A percentile compares a stretch with the other conserved stretches of the same genome.
These are phyloP conservation scores for Cephalopachus bancanus DNA, from an alignment of 2,797 vertebrate species.

Conservation along the genomic window DNA sequence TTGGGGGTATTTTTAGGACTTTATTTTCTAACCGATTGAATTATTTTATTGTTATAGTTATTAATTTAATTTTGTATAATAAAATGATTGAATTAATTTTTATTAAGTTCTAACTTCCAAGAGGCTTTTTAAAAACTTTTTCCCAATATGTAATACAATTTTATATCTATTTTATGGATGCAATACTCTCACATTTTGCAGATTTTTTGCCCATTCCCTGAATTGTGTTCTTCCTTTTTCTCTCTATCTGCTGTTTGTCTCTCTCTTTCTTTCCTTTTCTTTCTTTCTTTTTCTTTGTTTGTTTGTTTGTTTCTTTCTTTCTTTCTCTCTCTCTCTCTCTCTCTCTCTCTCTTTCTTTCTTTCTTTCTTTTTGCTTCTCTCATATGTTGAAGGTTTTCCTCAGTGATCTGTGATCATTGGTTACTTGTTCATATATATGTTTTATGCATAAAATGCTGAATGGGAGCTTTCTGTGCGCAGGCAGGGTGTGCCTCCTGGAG, in stretches of 20 bases:
- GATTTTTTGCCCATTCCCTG: background rate
- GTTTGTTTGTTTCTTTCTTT: background rate
- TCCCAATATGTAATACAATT: background rate
- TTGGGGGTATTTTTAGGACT: background rate
- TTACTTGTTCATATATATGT: background rate
- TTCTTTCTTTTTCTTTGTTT: background rate
- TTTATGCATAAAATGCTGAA: background rate
- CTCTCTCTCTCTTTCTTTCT: background rate
- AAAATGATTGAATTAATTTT: background rate
- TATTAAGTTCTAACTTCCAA: background rate
- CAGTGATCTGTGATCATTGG: background rate
- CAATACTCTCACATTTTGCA: background rate
- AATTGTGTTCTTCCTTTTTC: background rate
- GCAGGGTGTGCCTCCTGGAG: background rate
- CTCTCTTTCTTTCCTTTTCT: background rate
- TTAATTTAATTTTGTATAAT: background rate
- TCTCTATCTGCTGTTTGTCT: background rate
- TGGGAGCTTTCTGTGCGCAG: background rate
- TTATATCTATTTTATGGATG: background rate
- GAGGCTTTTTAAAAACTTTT: background rate
- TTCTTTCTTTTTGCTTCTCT: background rate
- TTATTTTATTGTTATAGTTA: background rate
- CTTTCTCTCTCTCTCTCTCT: background rate
- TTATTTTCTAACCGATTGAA: slow-evolving; percentile 17
- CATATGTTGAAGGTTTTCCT: background rate